Evolutionary conservation across 2,888 invertebrate genomes (phyloP).

Genomic region (Aporophyla nigra): DNA sequence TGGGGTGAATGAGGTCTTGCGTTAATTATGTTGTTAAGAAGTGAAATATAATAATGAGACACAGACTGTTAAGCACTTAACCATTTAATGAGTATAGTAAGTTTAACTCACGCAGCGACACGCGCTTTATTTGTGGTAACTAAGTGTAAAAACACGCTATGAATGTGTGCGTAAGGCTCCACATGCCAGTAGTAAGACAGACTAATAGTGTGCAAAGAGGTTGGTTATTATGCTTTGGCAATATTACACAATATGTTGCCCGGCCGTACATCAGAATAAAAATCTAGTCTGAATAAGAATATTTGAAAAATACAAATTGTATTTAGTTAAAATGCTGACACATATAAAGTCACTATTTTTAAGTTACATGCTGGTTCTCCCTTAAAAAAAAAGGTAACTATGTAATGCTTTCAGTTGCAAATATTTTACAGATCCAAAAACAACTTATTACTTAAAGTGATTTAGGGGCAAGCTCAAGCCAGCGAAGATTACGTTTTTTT

Average conservation of each 20-base stretch:
- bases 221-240: background rate
- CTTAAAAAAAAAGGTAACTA: background rate
- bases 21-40: too few relatives aligned
- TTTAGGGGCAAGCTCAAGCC: too few relatives aligned
- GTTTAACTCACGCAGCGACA: too few relatives aligned
- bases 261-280: too few relatives aligned
- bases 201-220: background rate
- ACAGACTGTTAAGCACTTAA: background rate
- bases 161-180: background rate
- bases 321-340: background rate
- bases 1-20: too few relatives aligned
- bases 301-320: too few relatives aligned
- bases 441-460: background rate
- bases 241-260: background rate
- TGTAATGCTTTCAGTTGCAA: background rate
- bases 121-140: too few relatives aligned
- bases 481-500: too few relatives aligned
- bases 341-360: background rate
- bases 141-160: too few relatives aligned
- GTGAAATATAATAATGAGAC: too few relatives aligned
- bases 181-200: background rate
- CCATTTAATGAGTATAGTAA: background rate
- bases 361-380: background rate
- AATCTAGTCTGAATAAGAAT: too few relatives aligned
- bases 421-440: conserved; percentile 11